These are phyloP conservation scores for Palythoa heliodiscus DNA, from an alignment of 92 coral and sea anemone genomes.

Conservation along the genomic window DNA sequence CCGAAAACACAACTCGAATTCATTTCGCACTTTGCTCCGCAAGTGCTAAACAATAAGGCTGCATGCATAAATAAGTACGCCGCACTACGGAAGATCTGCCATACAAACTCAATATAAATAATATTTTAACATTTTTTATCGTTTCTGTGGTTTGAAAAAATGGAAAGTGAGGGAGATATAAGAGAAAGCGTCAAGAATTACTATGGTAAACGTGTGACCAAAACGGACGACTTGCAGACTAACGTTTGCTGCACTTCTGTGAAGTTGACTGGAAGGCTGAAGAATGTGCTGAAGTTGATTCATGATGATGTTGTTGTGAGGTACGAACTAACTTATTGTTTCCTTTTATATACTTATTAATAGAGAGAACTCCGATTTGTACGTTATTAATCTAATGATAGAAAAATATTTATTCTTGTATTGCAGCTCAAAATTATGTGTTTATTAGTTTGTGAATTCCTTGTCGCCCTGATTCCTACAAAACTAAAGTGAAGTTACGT, in stretches of 20 bases:
- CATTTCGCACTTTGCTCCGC: too few species aligned
- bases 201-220: conserved; percentile 86
- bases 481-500: too few species aligned
- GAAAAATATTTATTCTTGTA: neutral
- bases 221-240: conserved; percentile 76
- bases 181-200: conserved; percentile 90
- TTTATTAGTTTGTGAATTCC: too few species aligned
- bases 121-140: neutral
- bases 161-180: conserved; percentile 52
- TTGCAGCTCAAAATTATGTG: neutral
- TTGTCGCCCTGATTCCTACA: too few species aligned
- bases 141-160: neutral
- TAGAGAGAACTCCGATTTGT: too few species aligned
- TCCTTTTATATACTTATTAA: neutral
- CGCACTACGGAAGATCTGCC: too few species aligned
- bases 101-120: too few species aligned
- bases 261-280: conserved; percentile 51
- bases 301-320: conserved; percentile 86
- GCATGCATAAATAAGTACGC: too few species aligned
- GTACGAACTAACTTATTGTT: conserved; percentile 44
- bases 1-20: too few species aligned
- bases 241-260: conserved; percentile 50
- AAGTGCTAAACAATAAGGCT: too few species aligned
- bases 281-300: conserved; percentile 68
- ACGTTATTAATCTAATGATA: neutral